Percentiles rank a stretch among this genome's conserved stretches.
These are phyloP conservation scores for Drosophila antonietae DNA, from an alignment of 2,888 invertebrate genomes.

Conservation along the genomic window DNA sequence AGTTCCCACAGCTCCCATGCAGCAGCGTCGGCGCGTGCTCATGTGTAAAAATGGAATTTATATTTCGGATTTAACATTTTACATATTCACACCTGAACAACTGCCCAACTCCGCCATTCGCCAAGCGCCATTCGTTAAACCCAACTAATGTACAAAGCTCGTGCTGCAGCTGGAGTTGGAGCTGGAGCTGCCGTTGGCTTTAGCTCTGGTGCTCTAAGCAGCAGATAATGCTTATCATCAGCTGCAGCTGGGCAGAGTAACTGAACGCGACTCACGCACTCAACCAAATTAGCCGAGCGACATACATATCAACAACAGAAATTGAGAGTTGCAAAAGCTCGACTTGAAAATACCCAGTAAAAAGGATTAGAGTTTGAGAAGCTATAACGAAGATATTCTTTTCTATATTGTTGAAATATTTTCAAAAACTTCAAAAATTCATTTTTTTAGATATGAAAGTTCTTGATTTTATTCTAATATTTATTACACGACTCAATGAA, in stretches of 20 bases:
- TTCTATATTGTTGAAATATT: too few relatives aligned
- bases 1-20: slow-evolving; percentile 29
- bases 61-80: slow-evolving; percentile 63
- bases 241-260: slow-evolving; percentile 14
- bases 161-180: neutral
- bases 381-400: neutral
- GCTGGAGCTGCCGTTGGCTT: neutral
- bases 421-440: neutral
- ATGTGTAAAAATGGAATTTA: slow-evolving; percentile 65
- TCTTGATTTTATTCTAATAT: too few relatives aligned
- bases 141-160: slow-evolving; percentile 39
- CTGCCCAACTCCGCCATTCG: neutral
- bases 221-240: slow-evolving; percentile 48
- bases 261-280: slow-evolving; percentile 34
- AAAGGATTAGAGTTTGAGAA: neutral
- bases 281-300: slow-evolving; percentile 18
- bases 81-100: slow-evolving; percentile 45
- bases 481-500: too few relatives aligned
- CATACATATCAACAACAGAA: neutral
- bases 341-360: neutral
- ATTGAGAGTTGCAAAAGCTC: too few relatives aligned
- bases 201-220: slow-evolving; percentile 31
- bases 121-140: slow-evolving; percentile 1
- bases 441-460: too few relatives aligned
- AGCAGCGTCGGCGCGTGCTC: slow-evolving; percentile 35